Percentiles rank a stretch among this genome's conserved stretches.
Evolutionary conservation across 2,888 invertebrate species (phyloP).

Genomic region (Ichneumoninae sp.): DNA sequence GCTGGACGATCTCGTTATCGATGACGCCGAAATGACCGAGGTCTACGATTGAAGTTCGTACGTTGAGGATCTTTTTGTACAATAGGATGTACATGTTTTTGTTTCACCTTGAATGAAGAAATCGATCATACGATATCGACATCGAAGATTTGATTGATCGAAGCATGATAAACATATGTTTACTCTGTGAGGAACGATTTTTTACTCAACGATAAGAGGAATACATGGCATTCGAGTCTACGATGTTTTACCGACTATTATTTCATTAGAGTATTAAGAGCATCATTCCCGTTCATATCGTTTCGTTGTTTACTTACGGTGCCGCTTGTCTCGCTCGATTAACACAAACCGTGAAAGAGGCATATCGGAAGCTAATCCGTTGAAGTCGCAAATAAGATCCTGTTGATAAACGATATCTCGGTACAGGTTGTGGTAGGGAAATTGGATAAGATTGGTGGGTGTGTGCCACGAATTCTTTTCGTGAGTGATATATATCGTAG

Average conservation of each 20-base stretch:
- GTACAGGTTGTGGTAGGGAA: neutral
- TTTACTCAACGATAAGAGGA: neutral
- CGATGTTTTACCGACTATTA: slow-evolving; percentile 2
- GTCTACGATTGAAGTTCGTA: slow-evolving; percentile 59
- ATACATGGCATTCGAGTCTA: neutral
- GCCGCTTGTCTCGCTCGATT: neutral
- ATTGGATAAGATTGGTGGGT: neutral
- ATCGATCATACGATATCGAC: neutral
- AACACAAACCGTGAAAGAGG: too few species aligned
- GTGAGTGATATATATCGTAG: slow-evolving; percentile 18
- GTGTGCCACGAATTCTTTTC: slow-evolving; percentile 10
- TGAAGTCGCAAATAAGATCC: neutral
- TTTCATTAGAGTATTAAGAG: neutral
- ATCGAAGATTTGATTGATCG: slow-evolving; percentile 1
- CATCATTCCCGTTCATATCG: neutral
- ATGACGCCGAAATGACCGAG: slow-evolving; percentile 92
- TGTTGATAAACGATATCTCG: slow-evolving; percentile 17
- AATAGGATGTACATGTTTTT: neutral
- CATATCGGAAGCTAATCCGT: neutral
- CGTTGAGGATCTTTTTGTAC: neutral
- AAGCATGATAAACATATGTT: neutral
- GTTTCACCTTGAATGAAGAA: neutral
- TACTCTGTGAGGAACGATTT: neutral
- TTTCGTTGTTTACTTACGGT: neutral
- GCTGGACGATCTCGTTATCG: slow-evolving; percentile 94